Evolutionary conservation across 2,888 invertebrate species (phyloP).

Genomic region (Trisateles emortualis): DNA sequence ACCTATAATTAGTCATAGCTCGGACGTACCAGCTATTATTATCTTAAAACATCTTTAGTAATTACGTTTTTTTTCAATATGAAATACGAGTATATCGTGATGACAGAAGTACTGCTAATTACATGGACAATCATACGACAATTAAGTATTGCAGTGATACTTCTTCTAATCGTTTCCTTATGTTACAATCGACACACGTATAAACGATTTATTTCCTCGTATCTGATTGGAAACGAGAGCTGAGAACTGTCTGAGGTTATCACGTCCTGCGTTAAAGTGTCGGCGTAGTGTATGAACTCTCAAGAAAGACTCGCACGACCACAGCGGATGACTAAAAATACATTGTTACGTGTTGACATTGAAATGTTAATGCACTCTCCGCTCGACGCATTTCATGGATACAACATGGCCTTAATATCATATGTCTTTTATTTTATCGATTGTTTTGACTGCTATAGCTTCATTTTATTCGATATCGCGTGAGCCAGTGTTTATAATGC

Average conservation of each 20-base stretch:
- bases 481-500: slow-evolving; percentile 58
- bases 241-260: slow-evolving; percentile 41
- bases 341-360: slow-evolving; percentile 83
- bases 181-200: slow-evolving; percentile 48
- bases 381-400: slow-evolving; percentile 76
- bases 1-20: slow-evolving; percentile 37
- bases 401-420: slow-evolving; percentile 51
- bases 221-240: slow-evolving; percentile 49
- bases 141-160: slow-evolving; percentile 71
- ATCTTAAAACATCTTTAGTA: slow-evolving; percentile 25
- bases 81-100: slow-evolving; percentile 59
- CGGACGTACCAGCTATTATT: slow-evolving; percentile 20
- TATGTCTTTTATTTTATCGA: slow-evolving; percentile 69
- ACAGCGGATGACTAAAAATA: slow-evolving; percentile 80
- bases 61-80: slow-evolving; percentile 40
- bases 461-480: slow-evolving; percentile 62
- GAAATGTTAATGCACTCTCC: slow-evolving; percentile 85
- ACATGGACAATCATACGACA: slow-evolving; percentile 63
- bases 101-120: slow-evolving; percentile 67
- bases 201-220: slow-evolving; percentile 44
- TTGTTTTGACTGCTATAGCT: slow-evolving; percentile 74
- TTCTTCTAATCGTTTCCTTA: slow-evolving; percentile 72
- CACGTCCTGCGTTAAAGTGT: slow-evolving; percentile 46
- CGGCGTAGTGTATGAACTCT: slow-evolving; percentile 51
- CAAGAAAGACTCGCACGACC: slow-evolving; percentile 75